Percentiles rank a stretch among this genome's conserved stretches.
Conservation (phyloP, 2,888 invertebrate genomes). For the Phalera bucephala region DNA sequence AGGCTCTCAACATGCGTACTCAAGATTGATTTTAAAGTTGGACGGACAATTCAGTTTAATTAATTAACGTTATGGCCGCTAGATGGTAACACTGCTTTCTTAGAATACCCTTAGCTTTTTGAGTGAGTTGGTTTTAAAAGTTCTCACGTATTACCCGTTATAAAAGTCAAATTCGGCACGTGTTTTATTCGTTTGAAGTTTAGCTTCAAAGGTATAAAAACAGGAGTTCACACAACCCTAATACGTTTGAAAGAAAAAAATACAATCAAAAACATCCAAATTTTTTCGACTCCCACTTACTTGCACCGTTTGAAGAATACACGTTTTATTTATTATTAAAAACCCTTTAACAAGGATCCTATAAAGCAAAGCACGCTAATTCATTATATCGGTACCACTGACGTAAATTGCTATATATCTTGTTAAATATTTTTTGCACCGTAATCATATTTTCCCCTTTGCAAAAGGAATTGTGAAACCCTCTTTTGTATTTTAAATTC, state of each 20-base stretch:
- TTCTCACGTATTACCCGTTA: background rate
- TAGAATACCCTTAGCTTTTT: too few relatives aligned
- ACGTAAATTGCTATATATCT: background rate
- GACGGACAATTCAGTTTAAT: too few relatives aligned
- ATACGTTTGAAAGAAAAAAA: background rate
- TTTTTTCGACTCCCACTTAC: background rate
- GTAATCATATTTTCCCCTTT: conserved; percentile 9
- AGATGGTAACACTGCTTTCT: too few relatives aligned
- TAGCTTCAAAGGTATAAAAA: conserved; percentile 5
- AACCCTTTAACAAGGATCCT: background rate
- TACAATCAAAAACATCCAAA: too few relatives aligned
- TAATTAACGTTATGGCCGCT: too few relatives aligned
- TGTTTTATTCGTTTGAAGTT: conserved; percentile 15
- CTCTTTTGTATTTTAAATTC: conserved; percentile 14
- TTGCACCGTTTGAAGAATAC: background rate
- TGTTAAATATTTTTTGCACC: background rate
- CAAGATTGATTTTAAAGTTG: too few relatives aligned
- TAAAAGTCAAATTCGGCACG: background rate
- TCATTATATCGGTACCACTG: background rate
- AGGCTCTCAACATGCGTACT: too few relatives aligned
- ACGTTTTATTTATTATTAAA: background rate
- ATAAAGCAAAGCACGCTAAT: background rate
- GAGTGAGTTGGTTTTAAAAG: background rate
- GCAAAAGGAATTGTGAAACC: conserved; percentile 7
- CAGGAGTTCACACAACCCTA: background rate